A percentile compares a stretch with the other conserved stretches of the same genome.
phyloP scores from a whole-genome alignment of 2,797 vertebrate species.

The Hipposideros larvatus region DNA sequence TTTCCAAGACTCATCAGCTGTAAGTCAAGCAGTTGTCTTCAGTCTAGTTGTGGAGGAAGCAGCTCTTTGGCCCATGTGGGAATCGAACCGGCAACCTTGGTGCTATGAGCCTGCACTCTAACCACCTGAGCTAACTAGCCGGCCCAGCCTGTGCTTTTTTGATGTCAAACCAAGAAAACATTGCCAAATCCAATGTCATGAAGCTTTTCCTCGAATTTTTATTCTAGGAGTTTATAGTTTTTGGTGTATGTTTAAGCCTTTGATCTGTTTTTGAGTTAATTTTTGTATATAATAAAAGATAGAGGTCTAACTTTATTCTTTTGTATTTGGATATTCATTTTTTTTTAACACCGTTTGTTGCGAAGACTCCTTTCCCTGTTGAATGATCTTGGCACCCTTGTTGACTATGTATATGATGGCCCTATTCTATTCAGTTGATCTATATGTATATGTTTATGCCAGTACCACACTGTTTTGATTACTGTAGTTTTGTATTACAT shows the following conservation, averaged over 20 bases:
- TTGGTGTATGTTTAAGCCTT: background rate
- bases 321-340: background rate
- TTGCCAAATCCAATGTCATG: background rate
- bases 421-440: background rate
- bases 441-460: background rate
- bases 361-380: background rate
- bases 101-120: too few species aligned
- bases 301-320: background rate
- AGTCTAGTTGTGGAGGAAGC: too few species aligned
- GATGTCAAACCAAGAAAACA: background rate
- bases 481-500: background rate
- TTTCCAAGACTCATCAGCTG: too few species aligned
- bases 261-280: background rate
- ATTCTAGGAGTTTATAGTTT: background rate
- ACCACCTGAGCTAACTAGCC: too few species aligned
- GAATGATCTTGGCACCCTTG: background rate
- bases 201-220: background rate
- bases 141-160: background rate
- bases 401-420: background rate
- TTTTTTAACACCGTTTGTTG: background rate
- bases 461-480: background rate
- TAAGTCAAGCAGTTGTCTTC: too few species aligned
- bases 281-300: background rate
- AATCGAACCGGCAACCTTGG: too few species aligned
- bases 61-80: too few species aligned